phyloP scores from a whole-genome alignment of 2,888 invertebrate species.

The Ophion obscuratus region DNA sequence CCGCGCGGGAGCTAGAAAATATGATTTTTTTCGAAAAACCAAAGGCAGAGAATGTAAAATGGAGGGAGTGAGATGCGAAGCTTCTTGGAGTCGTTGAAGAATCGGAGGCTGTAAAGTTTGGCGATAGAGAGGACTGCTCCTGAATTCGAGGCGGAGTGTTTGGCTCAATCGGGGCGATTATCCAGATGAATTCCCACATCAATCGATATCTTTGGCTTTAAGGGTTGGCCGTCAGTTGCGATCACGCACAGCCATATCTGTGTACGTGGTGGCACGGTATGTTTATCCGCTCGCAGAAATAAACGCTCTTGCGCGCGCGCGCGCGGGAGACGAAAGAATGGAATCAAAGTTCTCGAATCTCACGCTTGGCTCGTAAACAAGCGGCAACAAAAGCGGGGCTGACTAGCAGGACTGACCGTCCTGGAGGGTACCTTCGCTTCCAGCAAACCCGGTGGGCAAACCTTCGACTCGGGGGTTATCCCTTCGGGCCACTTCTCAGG shows the following conservation, averaged over 20 bases:
- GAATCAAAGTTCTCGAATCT: slow-evolving; percentile 79
- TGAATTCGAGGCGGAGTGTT: slow-evolving; percentile 9
- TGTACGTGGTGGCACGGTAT: neutral
- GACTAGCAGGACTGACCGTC: slow-evolving; percentile 78
- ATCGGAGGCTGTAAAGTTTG: too few relatives aligned
- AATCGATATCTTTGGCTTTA: slow-evolving; percentile 21
- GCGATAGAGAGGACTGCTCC: neutral
- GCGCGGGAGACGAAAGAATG: slow-evolving; percentile 74
- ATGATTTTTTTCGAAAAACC: too few relatives aligned
- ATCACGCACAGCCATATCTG: slow-evolving; percentile 9
- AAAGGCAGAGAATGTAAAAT: too few relatives aligned
- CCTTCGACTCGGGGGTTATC: slow-evolving; percentile 69
- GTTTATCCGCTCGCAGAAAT: slow-evolving; percentile 14
- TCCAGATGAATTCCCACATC: slow-evolving; percentile 51
- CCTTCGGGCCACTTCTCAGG: slow-evolving; percentile 77
- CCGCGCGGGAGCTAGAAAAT: too few relatives aligned
- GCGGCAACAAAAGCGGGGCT: slow-evolving; percentile 79
- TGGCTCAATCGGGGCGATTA: slow-evolving; percentile 51
- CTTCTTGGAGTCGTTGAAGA: too few relatives aligned
- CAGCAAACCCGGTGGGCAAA: slow-evolving; percentile 38
- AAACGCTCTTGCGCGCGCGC: slow-evolving; percentile 33
- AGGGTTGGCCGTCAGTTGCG: slow-evolving; percentile 19
- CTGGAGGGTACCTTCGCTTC: slow-evolving; percentile 59
- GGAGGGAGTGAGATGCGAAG: too few relatives aligned
- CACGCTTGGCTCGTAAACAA: slow-evolving; percentile 83